These are phyloP conservation scores for Formicarius rufipectus DNA, from an alignment of 2,113 vertebrate genomes.

Conservation along the genomic window DNA sequence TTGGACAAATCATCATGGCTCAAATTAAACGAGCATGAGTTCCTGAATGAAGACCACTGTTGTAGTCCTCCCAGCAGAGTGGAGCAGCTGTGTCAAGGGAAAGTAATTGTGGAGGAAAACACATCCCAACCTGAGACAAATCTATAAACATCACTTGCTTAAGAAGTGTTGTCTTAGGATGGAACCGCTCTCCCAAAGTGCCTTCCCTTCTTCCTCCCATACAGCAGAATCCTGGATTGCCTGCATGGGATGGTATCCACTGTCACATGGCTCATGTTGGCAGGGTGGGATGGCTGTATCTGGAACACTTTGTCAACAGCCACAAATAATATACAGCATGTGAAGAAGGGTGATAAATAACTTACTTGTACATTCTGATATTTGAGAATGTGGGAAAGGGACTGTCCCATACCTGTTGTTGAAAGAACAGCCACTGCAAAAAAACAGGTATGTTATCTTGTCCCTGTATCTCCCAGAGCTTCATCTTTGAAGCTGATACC, in stretches of 20 bases:
- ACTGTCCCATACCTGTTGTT: background rate
- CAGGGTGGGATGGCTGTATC: background rate
- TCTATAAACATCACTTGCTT: background rate
- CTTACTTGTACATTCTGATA: background rate
- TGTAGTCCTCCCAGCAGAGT: background rate
- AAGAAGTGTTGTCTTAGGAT: background rate
- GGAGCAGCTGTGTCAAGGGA: background rate
- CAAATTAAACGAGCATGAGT: background rate
- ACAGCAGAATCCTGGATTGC: background rate
- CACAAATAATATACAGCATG: background rate
- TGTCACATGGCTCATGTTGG: background rate
- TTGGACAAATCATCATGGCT: background rate
- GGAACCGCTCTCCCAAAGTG: background rate
- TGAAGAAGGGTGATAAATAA: background rate
- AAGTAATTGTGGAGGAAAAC: background rate
- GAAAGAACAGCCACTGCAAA: background rate
- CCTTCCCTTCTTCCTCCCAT: background rate
- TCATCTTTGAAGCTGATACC: background rate
- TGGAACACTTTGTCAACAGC: background rate
- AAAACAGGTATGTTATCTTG: fast-evolving
- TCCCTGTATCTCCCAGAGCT: background rate
- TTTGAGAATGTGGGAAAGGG: background rate
- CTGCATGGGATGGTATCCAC: background rate
- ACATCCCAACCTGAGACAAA: background rate
- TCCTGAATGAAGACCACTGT: background rate